Base-by-base conservation (phyloP, 2,888 invertebrate genomes). In the Helobdella robusta region DNA sequence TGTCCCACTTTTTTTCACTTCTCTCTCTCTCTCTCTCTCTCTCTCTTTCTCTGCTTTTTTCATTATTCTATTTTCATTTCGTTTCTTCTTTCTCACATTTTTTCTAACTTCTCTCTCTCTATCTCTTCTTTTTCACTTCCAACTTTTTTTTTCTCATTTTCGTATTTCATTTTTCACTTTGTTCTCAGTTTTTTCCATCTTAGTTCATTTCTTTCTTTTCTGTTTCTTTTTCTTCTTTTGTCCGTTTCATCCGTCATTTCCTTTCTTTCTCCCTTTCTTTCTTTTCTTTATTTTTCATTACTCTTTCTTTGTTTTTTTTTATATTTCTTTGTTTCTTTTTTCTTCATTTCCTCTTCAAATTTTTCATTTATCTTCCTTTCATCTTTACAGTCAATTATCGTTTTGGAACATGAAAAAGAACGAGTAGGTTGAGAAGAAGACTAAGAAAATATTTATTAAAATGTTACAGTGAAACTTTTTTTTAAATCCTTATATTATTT, bases 1-100 rank as follows among this genome's bases (percentile, higher is more conserved):
- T n/a, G 11, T 40, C 44, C n/a, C 44, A 15, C 44, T 40, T n/a
- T 40, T n/a, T 40, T n/a, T 40, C 44, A 15, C 44, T n/a, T 40
- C 44, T 40, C 44, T 40, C 44, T 40, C 44, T 40, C 44, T 40
- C 44, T 40, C 44, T 40, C n/a, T 40, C 44, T 40, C 44, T 40
- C n/a, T 40, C n/a, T 11, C n/a, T 40, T 40, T n/a, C n/a, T 40
- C 44, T 40, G 44, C 44, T n/a, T 40, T n/a, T 40, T 15, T 40
- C 44, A 40, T n/a, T 40, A n/a, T 40, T 11, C n/a, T n/a, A 15
- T 40, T 40, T 40, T 11, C 44, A 15, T 11, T 40, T n/a, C 11
- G n/a, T 40, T n/a, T 40, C 44, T 40, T 40, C 44, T 40, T 40
- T 40, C n/a, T 40, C 44, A 15, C 44, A 11, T 40, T 40, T 40